Conservation (phyloP, 1,140 invertebrate genomes). For the Armadillidium nasatum region DNA sequence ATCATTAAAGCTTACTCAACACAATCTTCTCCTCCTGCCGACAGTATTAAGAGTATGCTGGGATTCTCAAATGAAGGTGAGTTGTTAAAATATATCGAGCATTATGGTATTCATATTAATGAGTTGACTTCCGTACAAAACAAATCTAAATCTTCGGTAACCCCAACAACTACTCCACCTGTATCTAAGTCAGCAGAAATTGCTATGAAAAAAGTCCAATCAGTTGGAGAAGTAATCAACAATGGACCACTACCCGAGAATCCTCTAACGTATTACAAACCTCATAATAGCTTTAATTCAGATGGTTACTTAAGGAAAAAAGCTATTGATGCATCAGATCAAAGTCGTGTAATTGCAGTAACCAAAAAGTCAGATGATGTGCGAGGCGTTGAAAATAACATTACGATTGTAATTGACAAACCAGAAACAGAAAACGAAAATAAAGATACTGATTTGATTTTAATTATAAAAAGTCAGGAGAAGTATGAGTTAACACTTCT, state of each 20-base stretch:
- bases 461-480: background rate
- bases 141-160: conserved; percentile 48
- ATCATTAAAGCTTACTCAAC: conserved; percentile 52
- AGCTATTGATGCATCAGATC: conserved; percentile 33
- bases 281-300: conserved; percentile 55
- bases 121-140: conserved; percentile 47
- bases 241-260: conserved; percentile 50
- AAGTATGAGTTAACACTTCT: background rate
- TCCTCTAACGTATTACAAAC: conserved; percentile 47
- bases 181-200: conserved; percentile 49
- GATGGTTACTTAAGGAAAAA: conserved; percentile 49
- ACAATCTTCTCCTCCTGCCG: conserved; percentile 46
- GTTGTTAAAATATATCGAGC: conserved; percentile 51
- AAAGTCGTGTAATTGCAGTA: background rate
- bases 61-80: conserved; percentile 52
- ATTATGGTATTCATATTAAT: conserved; percentile 51
- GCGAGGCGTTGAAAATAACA: background rate
- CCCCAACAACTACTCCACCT: conserved; percentile 49
- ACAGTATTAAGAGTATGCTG: conserved; percentile 50
- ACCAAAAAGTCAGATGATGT: too few relatives aligned
- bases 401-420: background rate
- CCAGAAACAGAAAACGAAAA: background rate
- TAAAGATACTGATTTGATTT: background rate
- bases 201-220: conserved; percentile 52
- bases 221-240: conserved; percentile 54